Evolutionary conservation across 2,888 invertebrate genomes (phyloP), one percentile per base, ranked within the genome.

Genomic region (Tethea ocularis): DNA sequence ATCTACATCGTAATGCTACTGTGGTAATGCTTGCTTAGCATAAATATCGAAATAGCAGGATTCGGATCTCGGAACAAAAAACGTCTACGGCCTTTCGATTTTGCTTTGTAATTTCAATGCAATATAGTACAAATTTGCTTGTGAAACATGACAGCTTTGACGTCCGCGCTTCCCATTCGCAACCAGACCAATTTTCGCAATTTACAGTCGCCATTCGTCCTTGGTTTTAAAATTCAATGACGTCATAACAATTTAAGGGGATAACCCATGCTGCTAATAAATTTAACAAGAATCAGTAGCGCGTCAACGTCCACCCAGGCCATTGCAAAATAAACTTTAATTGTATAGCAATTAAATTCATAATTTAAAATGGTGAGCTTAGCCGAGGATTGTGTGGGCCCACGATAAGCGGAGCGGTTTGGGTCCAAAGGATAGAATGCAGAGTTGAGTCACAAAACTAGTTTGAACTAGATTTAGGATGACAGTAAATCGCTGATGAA

Each of bases 221-320:
- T 13, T 29, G 6, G 8, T 29, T 33, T 52, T 52, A 52, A 52
- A 6, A 23, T 52, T 33, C 13, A 20, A 11, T 54, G 54, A 36
- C 33, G 54, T 54, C 54, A 36, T 33, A 17, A 22, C 54, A 33
- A 33, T 33, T 54, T 54, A 22, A 36, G 54, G 54, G 66, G 72
- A 72, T 76, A 68, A 69, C 58, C 57, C 57, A 60, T 62, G 69
- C 71, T 72, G 72, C 63, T 69, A 71, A 77, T 72, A n/a, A 20
- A 20, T 75, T 72, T 80, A 68, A 58, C 60, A 66, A 68, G 82
- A 84, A 83, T 71, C 71, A 61, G 63, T 69, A 74, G 68, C 38
- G 65, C 74, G 77, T 70, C 72, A 72, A 60, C 56, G 61, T n/a
- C 20, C 36, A 54, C 22, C 22, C 60, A 26, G 51, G 68, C 72